phyloP scores from a whole-genome alignment of 2,888 invertebrate species.

The Orchesellides sinensis region DNA sequence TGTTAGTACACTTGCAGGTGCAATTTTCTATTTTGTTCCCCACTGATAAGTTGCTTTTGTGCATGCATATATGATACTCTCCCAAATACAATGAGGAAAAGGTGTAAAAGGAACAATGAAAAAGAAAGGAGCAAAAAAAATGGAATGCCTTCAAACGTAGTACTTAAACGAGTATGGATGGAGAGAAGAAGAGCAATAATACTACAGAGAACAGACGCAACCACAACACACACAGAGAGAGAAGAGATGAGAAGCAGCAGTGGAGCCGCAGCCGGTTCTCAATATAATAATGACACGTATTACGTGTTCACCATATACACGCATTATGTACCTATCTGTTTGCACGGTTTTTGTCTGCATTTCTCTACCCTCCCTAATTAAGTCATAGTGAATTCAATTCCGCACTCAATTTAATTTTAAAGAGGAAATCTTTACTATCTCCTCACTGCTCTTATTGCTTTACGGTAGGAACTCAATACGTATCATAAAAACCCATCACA shows the following conservation, averaged over 20 bases:
- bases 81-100: slow-evolving; percentile 11
- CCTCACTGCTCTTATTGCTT: too few species aligned
- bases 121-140: slow-evolving; percentile 13
- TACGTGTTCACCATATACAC: too few species aligned
- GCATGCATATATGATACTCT: too few species aligned
- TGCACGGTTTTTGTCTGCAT: slow-evolving; percentile 41
- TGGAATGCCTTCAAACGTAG: slow-evolving; percentile 22
- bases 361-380: slow-evolving; percentile 59
- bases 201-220: not conserved
- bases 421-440: slow-evolving; percentile 54
- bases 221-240: not conserved
- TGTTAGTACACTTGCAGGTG: slow-evolving; percentile 32
- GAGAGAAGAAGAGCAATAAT: not conserved
- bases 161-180: not conserved
- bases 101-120: not conserved
- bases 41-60: not conserved
- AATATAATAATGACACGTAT: slow-evolving; percentile 57
- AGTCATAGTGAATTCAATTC: slow-evolving; percentile 65
- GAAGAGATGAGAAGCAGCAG: not conserved
- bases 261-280: slow-evolving; percentile 52
- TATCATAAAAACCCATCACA: too few species aligned
- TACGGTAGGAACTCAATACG: too few species aligned
- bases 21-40: slow-evolving; percentile 10
- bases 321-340: slow-evolving; percentile 3
- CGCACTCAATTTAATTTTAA: slow-evolving; percentile 65